phyloP scores from a whole-genome alignment of 2,797 vertebrate species.

The Cryptoprocta ferox region DNA sequence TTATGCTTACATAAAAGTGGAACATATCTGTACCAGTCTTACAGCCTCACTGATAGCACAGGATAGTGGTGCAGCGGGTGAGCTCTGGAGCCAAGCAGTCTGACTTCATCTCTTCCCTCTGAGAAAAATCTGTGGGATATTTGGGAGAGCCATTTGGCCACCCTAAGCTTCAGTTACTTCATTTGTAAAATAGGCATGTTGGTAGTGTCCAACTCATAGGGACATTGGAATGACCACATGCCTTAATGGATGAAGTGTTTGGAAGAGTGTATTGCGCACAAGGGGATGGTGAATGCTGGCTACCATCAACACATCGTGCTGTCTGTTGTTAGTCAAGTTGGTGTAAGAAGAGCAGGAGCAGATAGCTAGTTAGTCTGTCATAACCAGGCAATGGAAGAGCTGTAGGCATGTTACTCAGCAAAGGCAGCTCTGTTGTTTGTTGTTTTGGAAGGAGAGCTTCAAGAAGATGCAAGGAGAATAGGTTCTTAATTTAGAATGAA shows the following conservation, averaged over 20 bases:
- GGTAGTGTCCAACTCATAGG: background rate
- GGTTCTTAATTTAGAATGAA: constrained; percentile 24
- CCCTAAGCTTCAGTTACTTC: background rate
- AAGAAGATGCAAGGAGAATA: background rate
- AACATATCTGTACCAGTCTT: background rate
- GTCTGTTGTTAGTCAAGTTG: background rate
- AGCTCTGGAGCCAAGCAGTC: background rate
- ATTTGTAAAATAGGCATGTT: background rate
- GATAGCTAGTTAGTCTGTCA: background rate
- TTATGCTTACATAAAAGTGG: background rate
- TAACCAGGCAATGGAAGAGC: too few relatives aligned
- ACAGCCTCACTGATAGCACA: background rate
- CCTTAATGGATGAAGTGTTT: background rate
- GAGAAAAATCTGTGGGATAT: background rate
- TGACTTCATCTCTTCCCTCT: background rate
- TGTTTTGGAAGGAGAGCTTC: background rate
- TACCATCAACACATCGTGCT: background rate
- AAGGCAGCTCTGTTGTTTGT: background rate
- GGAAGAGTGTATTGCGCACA: background rate
- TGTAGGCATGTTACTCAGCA: background rate
- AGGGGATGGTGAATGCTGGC: background rate
- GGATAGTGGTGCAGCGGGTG: background rate
- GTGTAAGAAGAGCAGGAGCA: background rate
- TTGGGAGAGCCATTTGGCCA: background rate
- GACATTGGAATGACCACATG: background rate